These are phyloP conservation scores for Ommatoiulus sabulosus DNA, from an alignment of 2,888 invertebrate species.

Conservation along the genomic window DNA sequence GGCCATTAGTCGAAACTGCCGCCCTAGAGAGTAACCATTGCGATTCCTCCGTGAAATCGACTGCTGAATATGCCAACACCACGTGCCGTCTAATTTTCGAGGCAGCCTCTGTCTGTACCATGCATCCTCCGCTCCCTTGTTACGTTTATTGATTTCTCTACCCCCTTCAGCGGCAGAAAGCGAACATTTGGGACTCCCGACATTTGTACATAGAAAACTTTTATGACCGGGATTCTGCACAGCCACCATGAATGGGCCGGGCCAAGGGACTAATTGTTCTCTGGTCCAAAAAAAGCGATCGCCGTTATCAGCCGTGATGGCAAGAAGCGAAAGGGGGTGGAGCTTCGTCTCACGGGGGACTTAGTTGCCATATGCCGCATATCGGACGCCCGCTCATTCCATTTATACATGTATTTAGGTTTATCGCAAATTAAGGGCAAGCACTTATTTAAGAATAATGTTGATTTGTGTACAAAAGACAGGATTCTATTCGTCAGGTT, in stretches of 20 bases:
- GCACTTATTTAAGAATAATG: conserved; percentile 47
- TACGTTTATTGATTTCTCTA: neutral
- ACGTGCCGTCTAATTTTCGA: conserved; percentile 29
- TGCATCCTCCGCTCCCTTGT: conserved; percentile 5
- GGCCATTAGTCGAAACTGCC: neutral
- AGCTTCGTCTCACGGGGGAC: conserved; percentile 17
- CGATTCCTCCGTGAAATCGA: conserved; percentile 32
- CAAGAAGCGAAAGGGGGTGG: conserved; percentile 32
- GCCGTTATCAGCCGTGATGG: neutral
- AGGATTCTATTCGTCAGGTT: conserved; percentile 46
- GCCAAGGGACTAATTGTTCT: conserved; percentile 32
- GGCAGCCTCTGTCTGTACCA: neutral
- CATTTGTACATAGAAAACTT: conserved; percentile 44
- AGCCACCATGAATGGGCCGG: neutral
- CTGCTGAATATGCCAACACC: conserved; percentile 38
- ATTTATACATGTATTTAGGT: conserved; percentile 48
- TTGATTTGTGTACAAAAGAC: conserved; percentile 47
- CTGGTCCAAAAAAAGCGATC: conserved; percentile 35
- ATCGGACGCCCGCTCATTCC: conserved; percentile 48
- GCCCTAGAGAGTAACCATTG: neutral
- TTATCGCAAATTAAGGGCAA: conserved; percentile 44
- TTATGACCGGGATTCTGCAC: conserved; percentile 47
- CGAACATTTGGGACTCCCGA: conserved; percentile 32
- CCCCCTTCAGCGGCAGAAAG: conserved; percentile 23
- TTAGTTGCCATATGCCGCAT: conserved; percentile 46